A percentile compares a stretch with the other conserved stretches of the same genome.
phyloP scores from a whole-genome alignment of 2,113 vertebrate genomes.

The Lamprologus lemairii region DNA sequence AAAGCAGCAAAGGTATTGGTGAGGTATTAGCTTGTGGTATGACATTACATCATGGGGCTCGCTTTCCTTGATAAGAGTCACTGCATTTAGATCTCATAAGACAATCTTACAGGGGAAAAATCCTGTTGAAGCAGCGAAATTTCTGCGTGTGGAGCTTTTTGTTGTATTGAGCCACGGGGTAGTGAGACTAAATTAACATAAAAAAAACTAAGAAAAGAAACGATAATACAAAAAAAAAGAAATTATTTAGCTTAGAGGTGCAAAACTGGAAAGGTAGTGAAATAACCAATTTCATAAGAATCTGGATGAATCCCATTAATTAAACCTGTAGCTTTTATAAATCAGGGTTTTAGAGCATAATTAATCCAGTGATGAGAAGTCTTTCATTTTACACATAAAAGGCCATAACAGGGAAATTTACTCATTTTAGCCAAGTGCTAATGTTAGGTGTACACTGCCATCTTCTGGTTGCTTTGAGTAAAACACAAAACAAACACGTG shows the following conservation, averaged over 20 bases:
- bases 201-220: background rate
- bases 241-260: background rate
- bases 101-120: background rate
- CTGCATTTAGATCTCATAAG: background rate
- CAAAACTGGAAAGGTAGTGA: background rate
- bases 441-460: constrained; percentile 24
- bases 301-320: background rate
- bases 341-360: background rate
- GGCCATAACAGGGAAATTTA: background rate
- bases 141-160: background rate
- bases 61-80: background rate
- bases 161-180: constrained; percentile 8
- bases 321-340: background rate
- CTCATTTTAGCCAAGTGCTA: background rate
- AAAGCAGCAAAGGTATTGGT: background rate
- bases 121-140: background rate
- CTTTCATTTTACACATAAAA: background rate
- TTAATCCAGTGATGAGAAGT: background rate
- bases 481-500: background rate
- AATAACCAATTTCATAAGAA: background rate
- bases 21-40: background rate
- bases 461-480: constrained; percentile 20
- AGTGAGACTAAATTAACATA: background rate
- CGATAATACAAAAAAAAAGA: background rate
- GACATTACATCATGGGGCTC: background rate